Percentiles rank a stretch among this genome's conserved stretches.
phyloP scores from a whole-genome alignment of 2,797 vertebrate genomes.

The Clangula hyemalis region DNA sequence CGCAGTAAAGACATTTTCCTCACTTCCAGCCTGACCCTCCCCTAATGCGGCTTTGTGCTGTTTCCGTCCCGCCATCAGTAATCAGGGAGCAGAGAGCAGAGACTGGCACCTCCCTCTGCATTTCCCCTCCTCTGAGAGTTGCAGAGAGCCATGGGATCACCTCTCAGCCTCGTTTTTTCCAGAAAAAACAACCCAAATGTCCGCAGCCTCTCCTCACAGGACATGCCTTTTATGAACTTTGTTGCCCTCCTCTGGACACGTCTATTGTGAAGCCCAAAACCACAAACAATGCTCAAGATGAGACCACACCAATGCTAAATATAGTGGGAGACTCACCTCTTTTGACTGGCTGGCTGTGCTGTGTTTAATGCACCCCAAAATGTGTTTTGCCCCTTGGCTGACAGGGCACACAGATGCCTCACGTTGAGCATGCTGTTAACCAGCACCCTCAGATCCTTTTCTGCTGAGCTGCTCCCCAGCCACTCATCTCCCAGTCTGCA shows the following conservation, averaged over 20 bases:
- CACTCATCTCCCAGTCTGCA: neutral
- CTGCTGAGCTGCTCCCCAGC: neutral
- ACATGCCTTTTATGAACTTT: neutral
- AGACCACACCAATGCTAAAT: neutral
- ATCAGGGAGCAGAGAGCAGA: neutral
- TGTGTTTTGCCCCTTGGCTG: neutral
- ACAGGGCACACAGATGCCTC: neutral
- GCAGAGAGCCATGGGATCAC: neutral
- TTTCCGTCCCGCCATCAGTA: neutral
- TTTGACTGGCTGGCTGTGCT: neutral
- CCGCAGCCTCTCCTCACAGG: neutral
- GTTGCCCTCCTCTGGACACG: neutral
- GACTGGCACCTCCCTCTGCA: neutral
- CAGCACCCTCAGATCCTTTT: neutral
- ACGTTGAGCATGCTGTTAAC: neutral
- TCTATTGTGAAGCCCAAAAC: neutral
- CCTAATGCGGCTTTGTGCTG: neutral
- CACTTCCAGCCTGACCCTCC: neutral
- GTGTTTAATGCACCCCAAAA: neutral
- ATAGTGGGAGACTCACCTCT: neutral
- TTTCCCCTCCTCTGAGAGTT: neutral
- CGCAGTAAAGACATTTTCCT: neutral
- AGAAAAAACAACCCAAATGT: neutral
- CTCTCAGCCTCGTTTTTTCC: neutral
- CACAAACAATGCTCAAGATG: neutral